These are phyloP conservation scores for Eulithis prunata DNA, from an alignment of 2,888 invertebrate genomes.

Conservation along the genomic window DNA sequence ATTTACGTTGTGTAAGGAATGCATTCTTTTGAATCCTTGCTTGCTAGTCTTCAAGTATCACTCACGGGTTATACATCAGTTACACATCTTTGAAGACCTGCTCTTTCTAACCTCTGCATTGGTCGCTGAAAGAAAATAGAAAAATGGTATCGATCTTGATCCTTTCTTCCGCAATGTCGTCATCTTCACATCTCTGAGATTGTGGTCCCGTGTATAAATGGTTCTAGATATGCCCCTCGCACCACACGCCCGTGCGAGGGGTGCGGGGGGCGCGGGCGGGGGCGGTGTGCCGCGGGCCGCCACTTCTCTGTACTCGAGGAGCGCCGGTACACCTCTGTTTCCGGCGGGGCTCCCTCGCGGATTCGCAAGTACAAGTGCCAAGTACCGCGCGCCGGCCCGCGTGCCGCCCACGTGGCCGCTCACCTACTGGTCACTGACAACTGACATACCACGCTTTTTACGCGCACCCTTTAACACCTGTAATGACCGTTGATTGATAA, in stretches of 20 bases:
- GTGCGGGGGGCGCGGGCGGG: constrained; percentile 60
- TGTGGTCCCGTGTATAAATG: constrained; percentile 29
- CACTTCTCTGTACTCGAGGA: constrained; percentile 82
- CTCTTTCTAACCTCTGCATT: not conserved
- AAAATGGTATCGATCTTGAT: not conserved
- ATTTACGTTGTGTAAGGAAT: too few species aligned
- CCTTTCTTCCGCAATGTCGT: constrained; percentile 14
- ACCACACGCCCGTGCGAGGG: constrained; percentile 52
- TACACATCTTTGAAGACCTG: too few species aligned
- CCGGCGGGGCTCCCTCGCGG: constrained; percentile 81
- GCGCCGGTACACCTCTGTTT: constrained; percentile 83
- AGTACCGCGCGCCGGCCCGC: constrained; percentile 62
- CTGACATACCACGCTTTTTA: constrained; percentile 60
- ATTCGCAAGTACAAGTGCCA: constrained; percentile 67
- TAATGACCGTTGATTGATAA: constrained; percentile 64
- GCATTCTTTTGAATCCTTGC: too few species aligned
- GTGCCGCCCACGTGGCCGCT: constrained; percentile 77
- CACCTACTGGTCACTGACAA: constrained; percentile 52
- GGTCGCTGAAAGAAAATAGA: not conserved
- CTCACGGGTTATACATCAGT: too few species aligned
- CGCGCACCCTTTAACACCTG: constrained; percentile 63
- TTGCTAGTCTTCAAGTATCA: too few species aligned
- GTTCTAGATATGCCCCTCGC: constrained; percentile 34
- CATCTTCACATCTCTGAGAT: constrained; percentile 10
- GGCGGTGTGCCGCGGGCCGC: constrained; percentile 77